Conservation (phyloP, 2,113 vertebrate genomes). For the Rhinolophus ferrumequinum region DNA sequence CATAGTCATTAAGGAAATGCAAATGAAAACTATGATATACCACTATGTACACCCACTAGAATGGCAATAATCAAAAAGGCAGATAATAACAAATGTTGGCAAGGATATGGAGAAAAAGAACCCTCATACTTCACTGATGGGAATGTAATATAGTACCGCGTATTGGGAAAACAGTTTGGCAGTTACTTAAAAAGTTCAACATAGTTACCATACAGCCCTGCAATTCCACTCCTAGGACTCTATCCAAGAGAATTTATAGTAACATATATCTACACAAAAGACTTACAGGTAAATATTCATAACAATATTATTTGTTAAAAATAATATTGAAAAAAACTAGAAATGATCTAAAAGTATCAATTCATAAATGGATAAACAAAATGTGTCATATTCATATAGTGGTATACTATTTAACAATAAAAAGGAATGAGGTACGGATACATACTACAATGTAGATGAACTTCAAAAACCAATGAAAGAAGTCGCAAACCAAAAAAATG, state of each 20-base stretch:
- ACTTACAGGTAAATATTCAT: neutral
- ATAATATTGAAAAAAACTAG: neutral
- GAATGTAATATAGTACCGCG: neutral
- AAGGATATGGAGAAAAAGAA: neutral
- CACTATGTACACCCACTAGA: neutral
- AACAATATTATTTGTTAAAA: neutral
- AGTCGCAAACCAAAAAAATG: neutral
- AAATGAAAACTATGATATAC: conserved; percentile 1
- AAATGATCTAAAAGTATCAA: neutral
- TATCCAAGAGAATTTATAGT: conserved; percentile 32
- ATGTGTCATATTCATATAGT: neutral
- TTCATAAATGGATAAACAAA: conserved; percentile 22
- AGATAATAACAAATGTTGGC: neutral
- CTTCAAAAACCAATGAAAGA: conserved; percentile 23
- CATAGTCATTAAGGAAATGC: neutral
- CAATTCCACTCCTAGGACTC: neutral
- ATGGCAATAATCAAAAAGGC: conserved; percentile 11
- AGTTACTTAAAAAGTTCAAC: neutral
- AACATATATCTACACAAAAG: neutral
- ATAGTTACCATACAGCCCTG: neutral
- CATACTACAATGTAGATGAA: neutral
- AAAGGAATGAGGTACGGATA: neutral
- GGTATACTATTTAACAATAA: neutral
- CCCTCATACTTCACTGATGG: neutral
- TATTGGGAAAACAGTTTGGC: neutral